Percentiles rank a stretch among this genome's conserved stretches.
Conservation (phyloP, 2,797 vertebrate genomes). For the Enteromius paludinosus region DNA sequence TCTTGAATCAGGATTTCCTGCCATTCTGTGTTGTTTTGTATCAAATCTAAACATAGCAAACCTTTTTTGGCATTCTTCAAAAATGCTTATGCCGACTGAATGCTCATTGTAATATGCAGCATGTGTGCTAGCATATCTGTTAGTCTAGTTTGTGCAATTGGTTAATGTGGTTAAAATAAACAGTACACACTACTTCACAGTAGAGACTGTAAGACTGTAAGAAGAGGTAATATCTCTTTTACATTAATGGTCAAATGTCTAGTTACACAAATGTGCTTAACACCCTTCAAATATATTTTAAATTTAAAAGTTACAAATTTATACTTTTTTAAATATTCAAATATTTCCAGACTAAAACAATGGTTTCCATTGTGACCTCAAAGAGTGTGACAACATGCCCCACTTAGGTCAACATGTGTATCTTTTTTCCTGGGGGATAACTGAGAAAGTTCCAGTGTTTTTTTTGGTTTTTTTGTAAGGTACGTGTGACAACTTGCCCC, state of each 20-base stretch:
- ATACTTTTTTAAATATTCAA: background rate
- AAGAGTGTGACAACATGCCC: background rate
- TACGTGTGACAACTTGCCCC: background rate
- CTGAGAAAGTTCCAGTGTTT: too few species aligned
- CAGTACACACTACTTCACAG: background rate
- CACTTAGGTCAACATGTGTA: background rate
- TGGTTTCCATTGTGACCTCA: background rate
- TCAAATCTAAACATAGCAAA: slow-evolving; percentile 50
- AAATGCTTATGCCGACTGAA: slow-evolving; percentile 9
- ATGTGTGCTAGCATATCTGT: background rate
- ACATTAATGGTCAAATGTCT: background rate
- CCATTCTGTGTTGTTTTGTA: slow-evolving; percentile 54
- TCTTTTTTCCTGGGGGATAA: background rate
- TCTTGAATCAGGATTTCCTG: slow-evolving; percentile 59
- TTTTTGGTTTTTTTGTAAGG: background rate
- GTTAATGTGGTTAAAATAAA: background rate
- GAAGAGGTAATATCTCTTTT: background rate
- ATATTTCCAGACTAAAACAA: background rate
- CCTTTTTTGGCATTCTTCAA: slow-evolving; percentile 16
- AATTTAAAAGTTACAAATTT: background rate
- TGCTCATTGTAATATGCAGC: background rate
- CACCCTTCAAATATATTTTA: background rate
- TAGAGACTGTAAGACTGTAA: background rate
- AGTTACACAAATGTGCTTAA: background rate
- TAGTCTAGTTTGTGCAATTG: background rate